A percentile compares a stretch with the other conserved stretches of the same genome.
Evolutionary conservation across 64 coral and sea anemone genomes (phyloP).

Genomic region (Hydrozoanthus tunicans): DNA sequence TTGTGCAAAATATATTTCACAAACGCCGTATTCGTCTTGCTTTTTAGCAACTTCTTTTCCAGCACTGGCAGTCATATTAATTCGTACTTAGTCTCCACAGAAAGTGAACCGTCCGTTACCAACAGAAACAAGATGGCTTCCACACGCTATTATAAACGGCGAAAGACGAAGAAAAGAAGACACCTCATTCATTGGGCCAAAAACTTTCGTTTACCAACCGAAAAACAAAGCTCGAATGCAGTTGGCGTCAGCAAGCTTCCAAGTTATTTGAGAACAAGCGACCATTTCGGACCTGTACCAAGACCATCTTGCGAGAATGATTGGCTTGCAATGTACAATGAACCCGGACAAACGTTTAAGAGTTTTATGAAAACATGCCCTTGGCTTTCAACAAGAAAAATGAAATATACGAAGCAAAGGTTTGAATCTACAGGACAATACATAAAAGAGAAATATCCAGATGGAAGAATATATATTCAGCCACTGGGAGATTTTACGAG

Average conservation of each 20-base stretch:
- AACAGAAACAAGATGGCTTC: conserved; percentile 65
- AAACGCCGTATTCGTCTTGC: too few relatives aligned
- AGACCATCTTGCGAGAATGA: conserved; percentile 59
- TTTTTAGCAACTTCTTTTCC: too few relatives aligned
- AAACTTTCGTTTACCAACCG: conserved; percentile 68
- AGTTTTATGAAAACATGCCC: conserved; percentile 68
- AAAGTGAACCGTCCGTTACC: background rate
- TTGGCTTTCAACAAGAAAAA: conserved; percentile 71
- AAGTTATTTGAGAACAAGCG: conserved; percentile 50
- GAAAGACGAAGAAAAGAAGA: conserved; percentile 38
- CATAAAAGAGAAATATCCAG: conserved; percentile 72
- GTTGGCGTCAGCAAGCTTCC: conserved; percentile 14
- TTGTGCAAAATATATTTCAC: too few relatives aligned
- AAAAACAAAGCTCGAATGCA: conserved; percentile 67
- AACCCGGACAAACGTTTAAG: conserved; percentile 76
- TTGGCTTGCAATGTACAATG: conserved; percentile 79
- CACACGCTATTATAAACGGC: background rate
- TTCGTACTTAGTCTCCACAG: background rate
- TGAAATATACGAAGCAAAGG: conserved; percentile 50
- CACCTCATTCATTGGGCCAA: conserved; percentile 51
- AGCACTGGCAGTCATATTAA: background rate
- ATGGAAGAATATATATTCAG: conserved; percentile 78
- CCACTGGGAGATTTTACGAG: conserved; percentile 76
- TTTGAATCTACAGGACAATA: conserved; percentile 59
- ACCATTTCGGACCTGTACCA: conserved; percentile 56